Base-by-base conservation (phyloP, 64 coral and sea anemone species). In the Cladopsammia gracilis region DNA sequence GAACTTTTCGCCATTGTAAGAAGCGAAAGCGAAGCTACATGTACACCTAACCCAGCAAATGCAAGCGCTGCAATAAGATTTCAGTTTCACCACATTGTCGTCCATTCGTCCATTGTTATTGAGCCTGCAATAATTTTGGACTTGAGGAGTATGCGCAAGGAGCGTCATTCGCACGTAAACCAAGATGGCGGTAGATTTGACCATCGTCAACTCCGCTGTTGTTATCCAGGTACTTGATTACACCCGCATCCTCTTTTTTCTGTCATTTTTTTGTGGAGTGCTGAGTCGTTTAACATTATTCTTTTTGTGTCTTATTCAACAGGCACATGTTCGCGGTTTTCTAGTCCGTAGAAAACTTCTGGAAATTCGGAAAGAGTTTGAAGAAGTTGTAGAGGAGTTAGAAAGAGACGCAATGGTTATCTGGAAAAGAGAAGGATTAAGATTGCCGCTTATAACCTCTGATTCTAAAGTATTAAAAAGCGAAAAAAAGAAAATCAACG, bases 141-240 rank as follows among this genome's bases (percentile, higher is more conserved):
- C 71, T 16, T 34, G 12, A 43, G 11, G 88, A 94, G 76, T 73
- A 48, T 61, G 47, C 18, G n/a, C 44, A 14, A 2, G 42, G 42
- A 43, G 1, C 0, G 3, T 6, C 18, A 22, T 10, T 19, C 34
- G 34, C 34, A n/a, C n/a, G n/a, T 20, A n/a, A 46, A 76, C 46
- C 42, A 83, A 81, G 64, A 93, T 96, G 95, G 95, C 90, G 86
- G 86, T 34, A 89, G 90, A 93, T 96, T 93, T 82, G 70, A 92
- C 24, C 65, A 15, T n/a, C 22, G 83, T 58, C 1, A 71, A 73
- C 20, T 51, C 69, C 5, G 64, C 78, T 60, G 22, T 67, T 3
- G 25, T 76, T 93, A n/a, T 90, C 7, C 86, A 96, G 95, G 90
- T 88, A 59, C 49, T 73, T 44, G 48, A 71, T 3, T 43, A 2